Conservation (phyloP, 2,888 invertebrate species). For the Mythimna pallens region DNA sequence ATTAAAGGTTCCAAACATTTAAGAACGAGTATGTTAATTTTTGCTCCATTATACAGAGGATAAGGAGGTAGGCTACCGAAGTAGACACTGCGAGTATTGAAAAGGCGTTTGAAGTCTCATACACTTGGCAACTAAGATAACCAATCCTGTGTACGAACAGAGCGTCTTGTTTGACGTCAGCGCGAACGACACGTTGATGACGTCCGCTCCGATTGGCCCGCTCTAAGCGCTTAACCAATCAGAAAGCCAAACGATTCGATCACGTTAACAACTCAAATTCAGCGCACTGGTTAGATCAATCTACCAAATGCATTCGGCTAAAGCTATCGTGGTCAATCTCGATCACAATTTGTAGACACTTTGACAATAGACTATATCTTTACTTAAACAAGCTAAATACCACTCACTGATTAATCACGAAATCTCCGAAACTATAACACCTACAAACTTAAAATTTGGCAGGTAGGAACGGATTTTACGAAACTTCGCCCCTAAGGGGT, state of each 20-base stretch:
- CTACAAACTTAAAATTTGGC: no score
- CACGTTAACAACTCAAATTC: no score
- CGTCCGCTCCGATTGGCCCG: no score
- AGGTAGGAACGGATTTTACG: no score
- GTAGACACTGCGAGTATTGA: neutral
- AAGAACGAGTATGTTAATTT: slow-evolving; percentile 10
- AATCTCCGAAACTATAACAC: no score
- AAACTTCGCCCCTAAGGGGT: no score
- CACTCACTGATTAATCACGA: no score
- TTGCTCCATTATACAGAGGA: neutral
- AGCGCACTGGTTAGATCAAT: neutral
- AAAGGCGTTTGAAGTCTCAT: neutral
- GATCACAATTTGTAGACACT: slow-evolving; percentile 4
- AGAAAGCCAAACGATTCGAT: no score
- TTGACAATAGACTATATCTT: neutral
- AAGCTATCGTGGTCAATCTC: slow-evolving; percentile 10
- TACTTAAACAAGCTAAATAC: no score
- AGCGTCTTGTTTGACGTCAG: no score
- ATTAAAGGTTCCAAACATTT: slow-evolving; percentile 24
- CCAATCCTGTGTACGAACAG: neutral
- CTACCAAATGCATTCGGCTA: neutral
- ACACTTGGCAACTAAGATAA: neutral
- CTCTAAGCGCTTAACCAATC: no score
- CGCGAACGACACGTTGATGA: no score
- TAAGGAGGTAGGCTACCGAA: neutral